Conservation (phyloP, 2,888 invertebrate species). For the Parochlus steinenii region DNA sequence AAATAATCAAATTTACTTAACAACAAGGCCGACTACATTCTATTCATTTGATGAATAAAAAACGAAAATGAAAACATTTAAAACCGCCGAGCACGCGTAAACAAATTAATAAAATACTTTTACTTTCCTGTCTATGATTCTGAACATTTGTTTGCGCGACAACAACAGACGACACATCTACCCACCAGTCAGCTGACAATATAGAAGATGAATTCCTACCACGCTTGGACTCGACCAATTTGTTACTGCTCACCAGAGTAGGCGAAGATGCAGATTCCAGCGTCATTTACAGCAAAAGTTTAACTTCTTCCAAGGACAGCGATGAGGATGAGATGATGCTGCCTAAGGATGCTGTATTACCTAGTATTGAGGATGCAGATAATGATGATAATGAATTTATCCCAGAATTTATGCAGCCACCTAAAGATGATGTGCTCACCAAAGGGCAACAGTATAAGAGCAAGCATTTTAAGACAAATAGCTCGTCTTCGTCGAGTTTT, state of each 20-base stretch:
- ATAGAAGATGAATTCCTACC: constrained; percentile 10
- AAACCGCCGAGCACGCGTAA: no score
- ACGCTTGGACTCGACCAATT: constrained; percentile 3
- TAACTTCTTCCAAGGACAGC: constrained; percentile 1
- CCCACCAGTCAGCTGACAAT: no score
- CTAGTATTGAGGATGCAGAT: constrained; percentile 5
- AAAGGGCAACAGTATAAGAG: constrained; percentile 10
- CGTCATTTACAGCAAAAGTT: background rate
- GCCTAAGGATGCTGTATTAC: constrained; percentile 6
- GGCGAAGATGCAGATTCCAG: constrained; percentile 9
- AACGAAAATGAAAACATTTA: no score
- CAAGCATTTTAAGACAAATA: constrained; percentile 10
- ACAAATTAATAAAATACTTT: no score
- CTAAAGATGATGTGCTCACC: constrained; percentile 10
- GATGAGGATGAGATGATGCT: constrained; percentile 9
- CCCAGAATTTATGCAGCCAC: background rate
- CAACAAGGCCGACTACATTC: constrained; percentile 5
- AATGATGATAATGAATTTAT: background rate
- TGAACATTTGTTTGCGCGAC: background rate
- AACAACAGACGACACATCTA: background rate
- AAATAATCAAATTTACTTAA: no score
- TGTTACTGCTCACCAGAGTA: constrained; percentile 7
- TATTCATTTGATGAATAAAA: no score
- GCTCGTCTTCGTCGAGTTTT: no score
- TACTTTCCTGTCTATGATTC: constrained; percentile 1